Conservation (phyloP, 2,797 vertebrate species). For the Molothrus ater region DNA sequence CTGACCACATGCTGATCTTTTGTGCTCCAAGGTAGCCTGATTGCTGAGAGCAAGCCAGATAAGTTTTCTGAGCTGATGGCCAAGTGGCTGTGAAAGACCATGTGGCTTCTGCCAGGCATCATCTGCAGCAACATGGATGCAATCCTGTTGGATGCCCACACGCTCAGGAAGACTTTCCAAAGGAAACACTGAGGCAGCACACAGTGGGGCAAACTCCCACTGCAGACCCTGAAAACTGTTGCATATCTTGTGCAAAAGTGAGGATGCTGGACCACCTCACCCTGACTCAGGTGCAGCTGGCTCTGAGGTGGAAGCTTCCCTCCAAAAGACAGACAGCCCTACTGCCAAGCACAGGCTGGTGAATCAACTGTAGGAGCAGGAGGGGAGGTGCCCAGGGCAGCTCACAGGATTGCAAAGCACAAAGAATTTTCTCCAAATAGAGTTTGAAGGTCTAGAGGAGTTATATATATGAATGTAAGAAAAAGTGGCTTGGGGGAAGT, state of each 20-base stretch:
- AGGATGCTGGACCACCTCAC: slow-evolving; percentile 81
- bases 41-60: slow-evolving; percentile 71
- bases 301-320: slow-evolving; percentile 80
- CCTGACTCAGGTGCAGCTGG: slow-evolving; percentile 78
- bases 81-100: slow-evolving; percentile 84
- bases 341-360: background rate
- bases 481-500: background rate
- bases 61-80: slow-evolving; percentile 83
- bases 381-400: background rate
- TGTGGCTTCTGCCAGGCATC: slow-evolving; percentile 78
- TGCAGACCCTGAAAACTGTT: slow-evolving; percentile 82
- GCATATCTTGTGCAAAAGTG: slow-evolving; percentile 79
- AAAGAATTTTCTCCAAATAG: background rate
- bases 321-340: slow-evolving; percentile 74
- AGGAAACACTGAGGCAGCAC: slow-evolving; percentile 80
- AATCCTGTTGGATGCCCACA: slow-evolving; percentile 80
- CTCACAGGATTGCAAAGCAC: background rate
- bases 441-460: background rate
- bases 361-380: background rate
- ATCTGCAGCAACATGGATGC: slow-evolving; percentile 78
- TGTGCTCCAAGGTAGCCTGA: slow-evolving; percentile 82
- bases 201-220: slow-evolving; percentile 72
- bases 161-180: slow-evolving; percentile 80
- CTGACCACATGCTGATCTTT: slow-evolving; percentile 81
- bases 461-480: background rate